Percentiles rank a stretch among this genome's conserved stretches.
Conservation (phyloP, 2,113 vertebrate species). For the Python bivittatus region DNA sequence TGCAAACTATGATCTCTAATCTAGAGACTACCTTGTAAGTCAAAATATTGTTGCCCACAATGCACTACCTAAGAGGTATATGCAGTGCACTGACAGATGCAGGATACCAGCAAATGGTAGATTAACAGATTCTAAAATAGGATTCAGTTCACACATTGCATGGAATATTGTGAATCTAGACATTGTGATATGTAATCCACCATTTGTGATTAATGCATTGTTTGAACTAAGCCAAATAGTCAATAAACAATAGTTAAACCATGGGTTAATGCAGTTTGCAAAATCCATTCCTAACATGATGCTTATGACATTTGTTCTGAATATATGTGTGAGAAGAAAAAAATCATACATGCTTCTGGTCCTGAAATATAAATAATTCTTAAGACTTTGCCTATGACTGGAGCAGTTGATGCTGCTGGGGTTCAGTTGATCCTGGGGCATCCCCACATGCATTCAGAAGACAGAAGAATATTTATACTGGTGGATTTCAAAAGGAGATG, state of each 20-base stretch:
- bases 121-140: not conserved
- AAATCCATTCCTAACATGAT: not conserved
- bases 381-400: not conserved
- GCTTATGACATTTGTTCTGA: not conserved
- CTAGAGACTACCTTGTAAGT: no score
- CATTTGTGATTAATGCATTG: not conserved
- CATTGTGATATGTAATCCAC: not conserved
- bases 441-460: not conserved
- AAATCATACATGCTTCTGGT: not conserved
- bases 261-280: not conserved
- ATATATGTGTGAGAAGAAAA: not conserved
- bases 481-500: not conserved
- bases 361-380: not conserved
- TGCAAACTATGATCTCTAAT: no score
- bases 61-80: not conserved
- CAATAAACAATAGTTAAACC: not conserved
- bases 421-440: not conserved
- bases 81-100: not conserved
- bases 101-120: not conserved
- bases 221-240: not conserved
- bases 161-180: not conserved
- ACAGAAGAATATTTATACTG: not conserved
- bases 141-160: not conserved
- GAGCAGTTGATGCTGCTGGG: not conserved
- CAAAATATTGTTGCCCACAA: not conserved